Conservation (phyloP, 2,113 vertebrate genomes). For the Prionailurus bengalensis region DNA sequence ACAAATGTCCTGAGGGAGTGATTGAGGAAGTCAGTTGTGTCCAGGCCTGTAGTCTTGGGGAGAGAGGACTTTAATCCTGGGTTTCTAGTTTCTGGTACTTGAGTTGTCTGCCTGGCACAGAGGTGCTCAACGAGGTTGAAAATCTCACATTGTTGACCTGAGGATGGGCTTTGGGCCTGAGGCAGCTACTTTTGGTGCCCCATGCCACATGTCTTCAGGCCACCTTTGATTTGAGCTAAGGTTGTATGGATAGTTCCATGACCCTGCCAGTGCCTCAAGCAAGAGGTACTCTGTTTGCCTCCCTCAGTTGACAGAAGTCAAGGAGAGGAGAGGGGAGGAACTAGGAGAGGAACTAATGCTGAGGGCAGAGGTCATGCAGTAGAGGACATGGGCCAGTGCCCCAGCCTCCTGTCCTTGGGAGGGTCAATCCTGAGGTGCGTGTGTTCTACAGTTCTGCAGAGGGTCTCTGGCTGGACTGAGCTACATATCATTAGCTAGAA, state of each 20-base stretch:
- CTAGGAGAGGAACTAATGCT: background rate
- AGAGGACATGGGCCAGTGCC: accelerated
- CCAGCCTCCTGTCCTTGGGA: background rate
- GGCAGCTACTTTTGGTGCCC: background rate
- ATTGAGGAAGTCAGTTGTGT: background rate
- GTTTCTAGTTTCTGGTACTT: background rate
- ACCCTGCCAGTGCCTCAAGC: background rate
- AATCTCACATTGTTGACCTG: background rate
- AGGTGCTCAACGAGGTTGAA: background rate
- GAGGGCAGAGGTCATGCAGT: accelerated
- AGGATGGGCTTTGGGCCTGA: background rate
- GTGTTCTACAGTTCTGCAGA: background rate
- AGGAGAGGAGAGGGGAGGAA: too few species aligned
- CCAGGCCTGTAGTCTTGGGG: background rate
- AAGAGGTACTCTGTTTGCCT: background rate
- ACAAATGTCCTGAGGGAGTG: background rate
- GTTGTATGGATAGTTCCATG: background rate
- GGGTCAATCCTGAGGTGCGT: background rate
- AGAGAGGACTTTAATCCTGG: background rate
- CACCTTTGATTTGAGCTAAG: background rate
- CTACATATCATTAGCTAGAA: background rate
- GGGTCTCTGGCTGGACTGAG: background rate
- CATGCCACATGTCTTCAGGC: background rate
- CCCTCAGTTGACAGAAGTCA: background rate
- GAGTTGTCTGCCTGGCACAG: background rate